These are phyloP conservation scores for Serranus cabrilla DNA, from an alignment of 2,797 vertebrate species.

Conservation along the genomic window DNA sequence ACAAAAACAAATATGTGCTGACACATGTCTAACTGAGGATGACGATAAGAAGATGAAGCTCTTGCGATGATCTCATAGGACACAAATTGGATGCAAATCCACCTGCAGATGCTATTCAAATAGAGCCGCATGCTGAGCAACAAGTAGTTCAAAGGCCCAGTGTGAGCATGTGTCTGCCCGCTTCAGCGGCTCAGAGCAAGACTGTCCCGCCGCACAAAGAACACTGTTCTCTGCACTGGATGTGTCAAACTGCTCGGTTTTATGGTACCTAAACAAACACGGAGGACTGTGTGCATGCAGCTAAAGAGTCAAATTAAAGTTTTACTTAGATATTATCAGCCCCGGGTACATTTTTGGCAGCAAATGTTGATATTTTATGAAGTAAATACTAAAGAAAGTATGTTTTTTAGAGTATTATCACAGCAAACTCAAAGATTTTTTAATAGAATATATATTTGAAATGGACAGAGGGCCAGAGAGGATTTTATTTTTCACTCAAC, in stretches of 20 bases:
- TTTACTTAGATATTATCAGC: neutral
- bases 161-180: constrained; percentile 1
- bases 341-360: neutral
- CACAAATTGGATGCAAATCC: constrained; percentile 78
- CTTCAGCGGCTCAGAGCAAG: constrained; percentile 33
- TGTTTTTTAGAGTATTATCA: neutral
- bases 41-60: constrained; percentile 32
- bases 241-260: constrained; percentile 30
- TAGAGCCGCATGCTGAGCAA: constrained; percentile 37
- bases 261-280: constrained; percentile 24
- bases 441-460: neutral
- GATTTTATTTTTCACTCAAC: constrained; percentile 5
- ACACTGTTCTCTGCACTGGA: neutral
- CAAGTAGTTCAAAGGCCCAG: constrained; percentile 28
- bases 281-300: neutral
- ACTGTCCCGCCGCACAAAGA: constrained; percentile 39
- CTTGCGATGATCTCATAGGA: constrained; percentile 45
- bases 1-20: constrained; percentile 6
- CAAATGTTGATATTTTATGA: neutral
- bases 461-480: neutral
- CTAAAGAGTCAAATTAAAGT: neutral
- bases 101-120: constrained; percentile 64
- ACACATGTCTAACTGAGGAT: constrained; percentile 8
- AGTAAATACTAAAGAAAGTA: neutral
- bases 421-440: neutral